Percentiles rank a stretch among this genome's conserved stretches.
phyloP scores from a whole-genome alignment of 2,113 vertebrate species.

The Hippocampus zosterae region DNA sequence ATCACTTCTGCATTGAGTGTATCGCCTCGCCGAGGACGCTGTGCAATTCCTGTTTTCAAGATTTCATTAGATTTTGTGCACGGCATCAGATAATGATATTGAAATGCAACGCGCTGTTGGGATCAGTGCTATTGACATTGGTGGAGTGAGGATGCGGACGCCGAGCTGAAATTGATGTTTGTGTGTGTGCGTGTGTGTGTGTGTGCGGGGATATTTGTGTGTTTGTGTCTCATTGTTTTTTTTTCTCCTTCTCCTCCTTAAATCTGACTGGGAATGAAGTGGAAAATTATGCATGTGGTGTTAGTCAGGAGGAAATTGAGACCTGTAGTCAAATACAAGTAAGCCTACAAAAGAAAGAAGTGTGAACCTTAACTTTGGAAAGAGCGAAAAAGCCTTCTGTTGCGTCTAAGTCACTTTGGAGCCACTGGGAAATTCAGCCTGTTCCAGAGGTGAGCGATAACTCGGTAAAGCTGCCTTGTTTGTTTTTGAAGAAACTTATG shows the following conservation, averaged over 20 bases:
- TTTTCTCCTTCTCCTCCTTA: conserved; percentile 19
- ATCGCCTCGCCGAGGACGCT: conserved; percentile 12
- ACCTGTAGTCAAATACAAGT: conserved; percentile 43
- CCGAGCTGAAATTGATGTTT: conserved; percentile 54
- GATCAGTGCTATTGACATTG: conserved; percentile 66
- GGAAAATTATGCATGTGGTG: conserved; percentile 60
- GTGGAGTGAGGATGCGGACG: conserved; percentile 49
- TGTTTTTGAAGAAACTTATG: no score
- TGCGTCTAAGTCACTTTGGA: neutral
- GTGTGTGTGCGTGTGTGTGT: conserved; percentile 5
- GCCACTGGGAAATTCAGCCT: neutral
- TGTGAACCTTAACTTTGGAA: neutral
- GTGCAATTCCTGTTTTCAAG: conserved; percentile 54
- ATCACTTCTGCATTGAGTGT: conserved; percentile 39
- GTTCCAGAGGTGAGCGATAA: neutral
- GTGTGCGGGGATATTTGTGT: neutral
- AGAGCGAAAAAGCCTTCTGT: neutral
- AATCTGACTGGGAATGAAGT: conserved; percentile 61
- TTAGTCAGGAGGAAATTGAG: conserved; percentile 40
- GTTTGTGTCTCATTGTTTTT: neutral
- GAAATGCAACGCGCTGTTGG: conserved; percentile 62
- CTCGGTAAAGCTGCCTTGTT: no score
- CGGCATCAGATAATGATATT: conserved; percentile 65
- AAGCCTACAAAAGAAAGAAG: neutral
- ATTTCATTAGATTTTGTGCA: conserved; percentile 60